phyloP scores from a whole-genome alignment of 1,140 invertebrate species.

The Bradysia coprophila region DNA sequence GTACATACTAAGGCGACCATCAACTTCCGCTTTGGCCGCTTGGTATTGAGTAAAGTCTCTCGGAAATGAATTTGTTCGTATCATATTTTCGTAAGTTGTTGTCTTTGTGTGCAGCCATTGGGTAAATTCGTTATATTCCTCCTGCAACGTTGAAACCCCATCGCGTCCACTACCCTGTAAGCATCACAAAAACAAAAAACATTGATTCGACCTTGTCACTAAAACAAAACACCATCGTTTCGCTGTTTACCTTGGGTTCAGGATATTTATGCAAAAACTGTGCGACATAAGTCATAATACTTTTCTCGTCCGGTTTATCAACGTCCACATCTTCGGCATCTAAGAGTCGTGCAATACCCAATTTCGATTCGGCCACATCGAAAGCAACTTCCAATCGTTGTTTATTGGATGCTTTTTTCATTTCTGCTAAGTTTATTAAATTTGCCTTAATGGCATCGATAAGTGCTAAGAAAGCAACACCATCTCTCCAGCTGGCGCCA shows the following conservation, averaged over 20 bases:
- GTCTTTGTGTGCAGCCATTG: constrained; percentile 65
- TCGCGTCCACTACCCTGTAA: constrained; percentile 37
- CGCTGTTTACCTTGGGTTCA: constrained; percentile 41
- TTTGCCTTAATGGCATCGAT: constrained; percentile 91
- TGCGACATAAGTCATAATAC: constrained; percentile 98
- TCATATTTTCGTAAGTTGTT: constrained; percentile 31
- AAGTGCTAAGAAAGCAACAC: constrained; percentile 87
- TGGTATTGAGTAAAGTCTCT: constrained; percentile 49
- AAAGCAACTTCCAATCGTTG: constrained; percentile 85
- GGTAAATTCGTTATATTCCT: constrained; percentile 60
- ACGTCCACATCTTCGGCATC: constrained; percentile 97
- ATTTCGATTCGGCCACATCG: constrained; percentile 73
- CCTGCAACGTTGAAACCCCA: constrained; percentile 53
- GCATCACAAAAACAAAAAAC: constrained; percentile 10
- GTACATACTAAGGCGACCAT: constrained; percentile 43
- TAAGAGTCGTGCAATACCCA: constrained; percentile 82
- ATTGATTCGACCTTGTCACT: not conserved
- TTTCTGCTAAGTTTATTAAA: constrained; percentile 68
- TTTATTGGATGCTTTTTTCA: constrained; percentile 58
- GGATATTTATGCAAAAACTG: constrained; percentile 95
- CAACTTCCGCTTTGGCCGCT: constrained; percentile 46
- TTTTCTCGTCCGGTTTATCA: constrained; percentile 91
- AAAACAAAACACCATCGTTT: too few relatives aligned
- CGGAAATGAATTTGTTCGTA: constrained; percentile 42
- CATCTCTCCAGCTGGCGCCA: constrained; percentile 92